Base-by-base conservation (phyloP, 1,140 invertebrate genomes). In the Bombus superbus region DNA sequence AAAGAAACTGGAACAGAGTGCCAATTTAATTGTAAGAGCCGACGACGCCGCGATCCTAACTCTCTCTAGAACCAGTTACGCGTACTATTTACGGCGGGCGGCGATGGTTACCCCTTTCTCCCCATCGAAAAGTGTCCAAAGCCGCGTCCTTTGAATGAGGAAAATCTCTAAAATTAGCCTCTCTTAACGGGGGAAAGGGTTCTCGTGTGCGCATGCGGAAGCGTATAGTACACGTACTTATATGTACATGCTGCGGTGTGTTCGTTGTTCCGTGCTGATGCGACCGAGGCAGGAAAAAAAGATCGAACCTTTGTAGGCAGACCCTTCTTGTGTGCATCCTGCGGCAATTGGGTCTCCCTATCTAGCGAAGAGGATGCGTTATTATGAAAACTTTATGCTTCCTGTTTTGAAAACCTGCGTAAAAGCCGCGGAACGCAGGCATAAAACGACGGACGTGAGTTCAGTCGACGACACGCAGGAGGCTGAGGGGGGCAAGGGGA, bases 151-250 rank as follows among this genome's bases (percentile, higher is more conserved):
- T 91, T 87, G 87, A 87, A 91, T 83, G 82, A 81, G 87, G 72
- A 62, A 89, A 89, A 79, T 91, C 85, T 91, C 90, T 91, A 91
- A 91, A 91, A 91, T 91, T 91, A 91, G 89, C 87, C 84, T 86
- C 84, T 82, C 71, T 73, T 73, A 57, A 25, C 38, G 57, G 79
- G 85, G n/a, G 77, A 88, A 88, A 89, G 90, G 90, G 83, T 85
- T 89, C 79, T 57, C 76, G 47, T 47, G 87, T 72, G 47, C 76
- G 71, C 73, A 15, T 28, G 32, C 42, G 64, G 35, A n/a, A 25
- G 35, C 73, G 32, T 18, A 13, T 22, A 66, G 10, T 47, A 28
- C n/a, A 32, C n/a, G 10, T 25, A 59, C 74, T 53, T 53, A 53
- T 53, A 53, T 22, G 53, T 53, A 59, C 74, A 40, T 28, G 18